Evolutionary conservation across 23 tunicate genomes (phyloP).

Genomic region (Diplosoma virens): DNA sequence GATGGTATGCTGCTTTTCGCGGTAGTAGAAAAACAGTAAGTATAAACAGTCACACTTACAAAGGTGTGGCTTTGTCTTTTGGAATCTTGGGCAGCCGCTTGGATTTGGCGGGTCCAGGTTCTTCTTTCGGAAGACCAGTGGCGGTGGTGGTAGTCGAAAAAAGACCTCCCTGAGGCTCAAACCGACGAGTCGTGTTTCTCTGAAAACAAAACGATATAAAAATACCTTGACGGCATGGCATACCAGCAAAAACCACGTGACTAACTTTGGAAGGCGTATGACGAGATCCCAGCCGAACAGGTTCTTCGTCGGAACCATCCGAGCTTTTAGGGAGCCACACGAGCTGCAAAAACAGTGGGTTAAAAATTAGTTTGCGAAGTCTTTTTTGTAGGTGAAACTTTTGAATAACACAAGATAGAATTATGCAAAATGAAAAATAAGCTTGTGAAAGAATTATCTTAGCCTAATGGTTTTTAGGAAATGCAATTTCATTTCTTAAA

Average conservation of each 20-base stretch:
- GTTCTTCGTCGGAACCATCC: slow-evolving; percentile 69
- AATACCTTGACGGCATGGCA: background rate
- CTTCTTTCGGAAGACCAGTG: slow-evolving; percentile 90
- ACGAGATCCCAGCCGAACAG: background rate
- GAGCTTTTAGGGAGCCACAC: slow-evolving; percentile 75
- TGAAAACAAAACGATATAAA: background rate
- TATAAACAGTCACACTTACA: slow-evolving; percentile 36
- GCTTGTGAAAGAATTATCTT: no score
- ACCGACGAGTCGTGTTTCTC: slow-evolving; percentile 45
- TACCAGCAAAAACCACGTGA: background rate
- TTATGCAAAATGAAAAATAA: no score
- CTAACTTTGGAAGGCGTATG: background rate
- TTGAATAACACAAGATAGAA: no score
- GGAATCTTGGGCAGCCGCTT: slow-evolving; percentile 53
- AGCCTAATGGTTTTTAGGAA: no score
- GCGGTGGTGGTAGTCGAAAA: slow-evolving; percentile 91
- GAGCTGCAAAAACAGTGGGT: slow-evolving; percentile 29
- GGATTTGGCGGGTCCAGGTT: slow-evolving; percentile 76
- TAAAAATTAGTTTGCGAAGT: no score
- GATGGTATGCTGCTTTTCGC: no score
- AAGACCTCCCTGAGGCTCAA: slow-evolving; percentile 36
- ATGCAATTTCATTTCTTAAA: no score
- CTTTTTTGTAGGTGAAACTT: no score
- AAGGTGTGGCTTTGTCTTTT: slow-evolving; percentile 65
- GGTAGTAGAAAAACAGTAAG: background rate